Percentiles rank a stretch among this genome's conserved stretches.
These are phyloP conservation scores for Podocnemis expansa DNA, from an alignment of 2,113 vertebrate species.

Conservation along the genomic window DNA sequence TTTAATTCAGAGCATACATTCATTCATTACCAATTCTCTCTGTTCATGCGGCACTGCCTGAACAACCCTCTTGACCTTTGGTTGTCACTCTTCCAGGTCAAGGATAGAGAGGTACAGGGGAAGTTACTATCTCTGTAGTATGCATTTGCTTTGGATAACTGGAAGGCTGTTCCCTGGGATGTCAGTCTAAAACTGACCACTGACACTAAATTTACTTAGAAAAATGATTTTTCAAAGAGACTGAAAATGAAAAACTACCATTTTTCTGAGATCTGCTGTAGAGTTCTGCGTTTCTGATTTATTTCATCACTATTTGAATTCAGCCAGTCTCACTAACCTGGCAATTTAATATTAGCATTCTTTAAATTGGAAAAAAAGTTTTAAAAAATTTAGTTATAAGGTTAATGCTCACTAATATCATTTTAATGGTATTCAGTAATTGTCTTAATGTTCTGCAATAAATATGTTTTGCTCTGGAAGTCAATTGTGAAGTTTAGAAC, in stretches of 20 bases:
- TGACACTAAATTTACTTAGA: background rate
- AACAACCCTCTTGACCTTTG: conserved; percentile 2
- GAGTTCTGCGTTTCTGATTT: conserved; percentile 20
- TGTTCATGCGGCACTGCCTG: conserved; percentile 31
- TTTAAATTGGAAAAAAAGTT: background rate
- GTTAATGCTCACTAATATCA: background rate
- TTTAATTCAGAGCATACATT: background rate
- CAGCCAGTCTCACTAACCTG: background rate
- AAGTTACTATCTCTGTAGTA: background rate
- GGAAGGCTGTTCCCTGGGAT: conserved; percentile 10
- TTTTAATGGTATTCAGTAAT: background rate
- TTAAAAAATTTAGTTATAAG: background rate
- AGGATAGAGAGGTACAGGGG: background rate
- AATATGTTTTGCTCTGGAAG: background rate
- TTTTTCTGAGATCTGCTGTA: background rate
- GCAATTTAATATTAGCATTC: background rate
- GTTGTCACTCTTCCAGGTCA: background rate
- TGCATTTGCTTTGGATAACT: conserved; percentile 2
- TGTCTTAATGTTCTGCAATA: background rate
- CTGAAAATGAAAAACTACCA: background rate
- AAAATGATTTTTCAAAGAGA: conserved; percentile 4
- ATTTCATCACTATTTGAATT: background rate
- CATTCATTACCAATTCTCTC: conserved; percentile 35
- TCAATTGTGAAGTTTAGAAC: background rate
- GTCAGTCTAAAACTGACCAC: background rate